Conservation (phyloP, 1,140 invertebrate genomes). For the Saxidomus purpurata region DNA sequence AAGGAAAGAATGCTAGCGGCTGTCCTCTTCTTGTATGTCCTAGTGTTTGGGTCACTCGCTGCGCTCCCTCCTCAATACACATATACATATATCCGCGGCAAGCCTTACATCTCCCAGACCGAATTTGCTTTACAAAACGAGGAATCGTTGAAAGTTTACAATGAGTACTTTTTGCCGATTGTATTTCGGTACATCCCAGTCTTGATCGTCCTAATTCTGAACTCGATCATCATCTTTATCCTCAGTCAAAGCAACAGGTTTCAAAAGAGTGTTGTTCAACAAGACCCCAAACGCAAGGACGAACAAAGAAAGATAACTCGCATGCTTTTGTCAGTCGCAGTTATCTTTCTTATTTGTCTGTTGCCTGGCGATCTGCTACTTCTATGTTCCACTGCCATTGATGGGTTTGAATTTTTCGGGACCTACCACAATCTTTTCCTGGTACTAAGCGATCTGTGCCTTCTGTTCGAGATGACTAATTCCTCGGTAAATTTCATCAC, state of each 20-base stretch:
- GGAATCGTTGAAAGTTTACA: slow-evolving; percentile 58
- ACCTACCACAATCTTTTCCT: slow-evolving; percentile 71
- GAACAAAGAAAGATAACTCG: slow-evolving; percentile 66
- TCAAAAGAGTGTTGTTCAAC: slow-evolving; percentile 30
- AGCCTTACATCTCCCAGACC: slow-evolving; percentile 49
- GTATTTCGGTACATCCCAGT: slow-evolving; percentile 71
- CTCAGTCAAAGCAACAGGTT: slow-evolving; percentile 51
- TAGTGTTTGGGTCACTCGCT: slow-evolving; percentile 30
- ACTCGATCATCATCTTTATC: slow-evolving; percentile 60
- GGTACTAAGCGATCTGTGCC: slow-evolving; percentile 63
- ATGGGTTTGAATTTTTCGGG: slow-evolving; percentile 21
- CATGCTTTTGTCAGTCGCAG: slow-evolving; percentile 66
- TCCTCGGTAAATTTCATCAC: slow-evolving; percentile 73
- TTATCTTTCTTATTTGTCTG: slow-evolving; percentile 69
- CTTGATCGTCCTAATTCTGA: slow-evolving; percentile 58
- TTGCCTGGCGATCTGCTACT: slow-evolving; percentile 67
- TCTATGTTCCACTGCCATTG: background rate
- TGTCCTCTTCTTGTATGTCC: slow-evolving; percentile 35
- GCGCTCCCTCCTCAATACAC: slow-evolving; percentile 61
- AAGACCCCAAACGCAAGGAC: slow-evolving; percentile 9
- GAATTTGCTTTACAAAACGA: slow-evolving; percentile 61
- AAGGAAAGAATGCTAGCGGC: slow-evolving; percentile 49
- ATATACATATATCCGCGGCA: background rate
- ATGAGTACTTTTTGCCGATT: slow-evolving; percentile 63
- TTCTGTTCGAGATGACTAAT: slow-evolving; percentile 67